Conservation (phyloP, 2,797 vertebrate genomes). For the Melanogrammus aeglefinus region DNA sequence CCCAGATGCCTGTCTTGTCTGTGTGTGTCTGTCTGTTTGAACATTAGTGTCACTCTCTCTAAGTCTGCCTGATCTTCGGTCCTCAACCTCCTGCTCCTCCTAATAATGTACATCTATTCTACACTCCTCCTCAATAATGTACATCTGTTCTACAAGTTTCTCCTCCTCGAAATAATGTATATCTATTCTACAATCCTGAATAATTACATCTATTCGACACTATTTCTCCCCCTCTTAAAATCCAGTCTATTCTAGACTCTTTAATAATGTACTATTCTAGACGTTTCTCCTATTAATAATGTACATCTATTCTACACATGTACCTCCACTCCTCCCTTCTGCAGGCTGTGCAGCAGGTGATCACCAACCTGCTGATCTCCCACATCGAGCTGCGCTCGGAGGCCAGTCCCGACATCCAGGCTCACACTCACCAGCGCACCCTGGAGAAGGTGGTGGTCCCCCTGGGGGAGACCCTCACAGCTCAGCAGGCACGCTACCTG, state of each 20-base stretch:
- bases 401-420: constrained; percentile 87
- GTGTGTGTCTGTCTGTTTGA: neutral
- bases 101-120: neutral
- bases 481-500: constrained; percentile 80
- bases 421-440: constrained; percentile 86
- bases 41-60: neutral
- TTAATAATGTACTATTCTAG: neutral
- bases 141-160: neutral
- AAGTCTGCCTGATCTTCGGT: neutral
- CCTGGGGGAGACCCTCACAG: constrained; percentile 78
- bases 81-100: neutral
- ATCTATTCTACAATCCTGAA: neutral
- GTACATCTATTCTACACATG: neutral
- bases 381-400: constrained; percentile 92
- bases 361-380: constrained; percentile 91
- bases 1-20: neutral
- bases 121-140: neutral
- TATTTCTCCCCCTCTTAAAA: neutral
- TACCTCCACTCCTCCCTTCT: neutral
- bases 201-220: neutral
- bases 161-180: neutral
- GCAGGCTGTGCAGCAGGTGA: constrained; percentile 92
- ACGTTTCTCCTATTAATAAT: neutral
- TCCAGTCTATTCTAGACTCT: constrained; percentile 2
- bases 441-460: constrained; percentile 91